A percentile compares a stretch with the other conserved stretches of the same genome.
These are phyloP conservation scores for Heliangelus exortis DNA, from an alignment of 2,797 vertebrate genomes.

Conservation along the genomic window DNA sequence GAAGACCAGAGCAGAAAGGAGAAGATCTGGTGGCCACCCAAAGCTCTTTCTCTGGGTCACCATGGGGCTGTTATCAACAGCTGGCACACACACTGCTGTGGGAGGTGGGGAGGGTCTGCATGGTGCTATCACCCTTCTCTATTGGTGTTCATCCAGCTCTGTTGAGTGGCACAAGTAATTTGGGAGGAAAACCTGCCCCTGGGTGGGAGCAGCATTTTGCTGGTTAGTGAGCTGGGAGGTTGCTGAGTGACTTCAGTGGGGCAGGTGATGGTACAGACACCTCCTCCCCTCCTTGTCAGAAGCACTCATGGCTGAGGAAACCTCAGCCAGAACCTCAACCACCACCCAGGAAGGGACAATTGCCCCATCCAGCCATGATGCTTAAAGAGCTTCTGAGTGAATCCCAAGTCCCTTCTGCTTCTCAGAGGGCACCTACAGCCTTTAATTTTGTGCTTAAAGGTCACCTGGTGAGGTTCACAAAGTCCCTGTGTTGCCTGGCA, in stretches of 20 bases:
- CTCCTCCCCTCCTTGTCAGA: background rate
- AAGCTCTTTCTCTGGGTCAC: background rate
- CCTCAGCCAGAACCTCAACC: background rate
- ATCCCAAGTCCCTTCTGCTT: background rate
- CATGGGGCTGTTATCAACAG: accelerated
- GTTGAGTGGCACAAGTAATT: background rate
- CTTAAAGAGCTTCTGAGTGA: background rate
- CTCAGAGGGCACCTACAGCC: background rate
- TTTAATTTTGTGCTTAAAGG: background rate
- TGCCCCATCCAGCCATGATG: accelerated
- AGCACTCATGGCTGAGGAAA: background rate
- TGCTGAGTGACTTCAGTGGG: too few species aligned
- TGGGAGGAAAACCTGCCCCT: background rate
- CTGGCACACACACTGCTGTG: accelerated
- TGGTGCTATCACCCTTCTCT: background rate
- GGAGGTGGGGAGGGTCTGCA: background rate
- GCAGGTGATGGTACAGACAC: too few species aligned
- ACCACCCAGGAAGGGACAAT: background rate
- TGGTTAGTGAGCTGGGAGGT: too few species aligned
- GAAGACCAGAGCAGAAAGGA: background rate
- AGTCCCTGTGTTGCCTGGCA: accelerated
- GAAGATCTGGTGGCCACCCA: background rate
- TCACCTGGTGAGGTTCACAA: background rate
- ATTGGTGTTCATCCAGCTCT: background rate
- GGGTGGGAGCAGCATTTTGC: too few species aligned